These are phyloP conservation scores for Malurus cyaneus DNA, from an alignment of 2,113 vertebrate genomes.

Conservation along the genomic window DNA sequence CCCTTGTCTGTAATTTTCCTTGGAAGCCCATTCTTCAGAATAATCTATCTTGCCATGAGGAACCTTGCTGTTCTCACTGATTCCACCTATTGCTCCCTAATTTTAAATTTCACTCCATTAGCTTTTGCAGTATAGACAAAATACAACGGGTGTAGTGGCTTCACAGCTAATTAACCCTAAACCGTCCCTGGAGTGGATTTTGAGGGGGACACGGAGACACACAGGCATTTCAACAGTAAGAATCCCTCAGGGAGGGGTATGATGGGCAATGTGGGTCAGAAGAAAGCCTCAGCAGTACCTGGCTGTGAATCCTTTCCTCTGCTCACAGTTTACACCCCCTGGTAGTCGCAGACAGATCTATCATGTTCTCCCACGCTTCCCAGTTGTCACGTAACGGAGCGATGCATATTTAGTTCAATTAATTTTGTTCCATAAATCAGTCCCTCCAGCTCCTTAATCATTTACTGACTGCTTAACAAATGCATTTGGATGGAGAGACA, in stretches of 20 bases:
- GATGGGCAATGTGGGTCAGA: neutral
- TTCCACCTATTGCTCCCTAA: neutral
- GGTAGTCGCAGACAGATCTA: neutral
- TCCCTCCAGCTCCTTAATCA: conserved; percentile 62
- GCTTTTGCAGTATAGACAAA: neutral
- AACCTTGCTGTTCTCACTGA: neutral
- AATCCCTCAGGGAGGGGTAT: neutral
- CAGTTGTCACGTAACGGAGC: neutral
- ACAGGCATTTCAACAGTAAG: neutral
- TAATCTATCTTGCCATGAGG: neutral
- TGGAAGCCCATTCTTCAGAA: neutral
- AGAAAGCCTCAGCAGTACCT: neutral
- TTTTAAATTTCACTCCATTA: neutral
- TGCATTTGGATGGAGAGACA: conserved; percentile 44
- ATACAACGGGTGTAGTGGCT: neutral
- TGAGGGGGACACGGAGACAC: rapidly evolving
- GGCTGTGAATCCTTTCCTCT: neutral
- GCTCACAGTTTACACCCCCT: neutral
- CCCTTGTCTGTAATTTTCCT: neutral
- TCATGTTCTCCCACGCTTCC: neutral
- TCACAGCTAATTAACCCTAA: neutral
- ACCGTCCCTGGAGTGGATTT: neutral
- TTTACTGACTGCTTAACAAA: conserved; percentile 62
- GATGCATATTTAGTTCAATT: conserved; percentile 55
- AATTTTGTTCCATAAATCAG: conserved; percentile 57